These are phyloP conservation scores for Frankliniella fusca DNA, from an alignment of 2,888 invertebrate species.

Conservation along the genomic window DNA sequence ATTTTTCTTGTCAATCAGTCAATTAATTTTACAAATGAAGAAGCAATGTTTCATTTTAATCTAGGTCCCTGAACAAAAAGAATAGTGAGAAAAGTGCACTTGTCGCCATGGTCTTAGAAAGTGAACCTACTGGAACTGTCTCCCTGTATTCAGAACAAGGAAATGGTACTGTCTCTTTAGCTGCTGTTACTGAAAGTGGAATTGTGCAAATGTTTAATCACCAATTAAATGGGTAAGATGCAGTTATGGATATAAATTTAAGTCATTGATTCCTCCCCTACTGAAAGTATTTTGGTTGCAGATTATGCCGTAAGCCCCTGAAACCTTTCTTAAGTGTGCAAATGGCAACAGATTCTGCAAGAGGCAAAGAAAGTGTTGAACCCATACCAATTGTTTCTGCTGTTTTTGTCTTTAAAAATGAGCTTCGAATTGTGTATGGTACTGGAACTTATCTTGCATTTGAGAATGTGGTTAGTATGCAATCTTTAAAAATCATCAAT, in stretches of 20 bases:
- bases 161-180: constrained; percentile 30
- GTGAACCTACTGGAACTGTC: constrained; percentile 7
- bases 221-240: constrained; percentile 65
- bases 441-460: constrained; percentile 55
- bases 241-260: not conserved
- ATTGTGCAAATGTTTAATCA: constrained; percentile 74
- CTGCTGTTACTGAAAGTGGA: constrained; percentile 67
- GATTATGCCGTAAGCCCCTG: constrained; percentile 55
- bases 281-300: constrained; percentile 40
- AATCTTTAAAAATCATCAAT: constrained; percentile 2
- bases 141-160: constrained; percentile 22
- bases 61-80: not conserved
- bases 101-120: constrained; percentile 42
- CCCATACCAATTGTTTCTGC: constrained; percentile 56
- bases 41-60: not conserved
- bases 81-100: constrained; percentile 49
- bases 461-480: constrained; percentile 54
- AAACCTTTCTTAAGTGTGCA: constrained; percentile 61
- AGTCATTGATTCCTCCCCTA: not conserved
- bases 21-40: not conserved
- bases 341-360: constrained; percentile 55
- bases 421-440: constrained; percentile 54
- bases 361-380: constrained; percentile 49
- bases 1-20: not conserved
- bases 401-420: constrained; percentile 44